Conservation (phyloP, 1,140 invertebrate species). For the Caerostris extrusa region DNA sequence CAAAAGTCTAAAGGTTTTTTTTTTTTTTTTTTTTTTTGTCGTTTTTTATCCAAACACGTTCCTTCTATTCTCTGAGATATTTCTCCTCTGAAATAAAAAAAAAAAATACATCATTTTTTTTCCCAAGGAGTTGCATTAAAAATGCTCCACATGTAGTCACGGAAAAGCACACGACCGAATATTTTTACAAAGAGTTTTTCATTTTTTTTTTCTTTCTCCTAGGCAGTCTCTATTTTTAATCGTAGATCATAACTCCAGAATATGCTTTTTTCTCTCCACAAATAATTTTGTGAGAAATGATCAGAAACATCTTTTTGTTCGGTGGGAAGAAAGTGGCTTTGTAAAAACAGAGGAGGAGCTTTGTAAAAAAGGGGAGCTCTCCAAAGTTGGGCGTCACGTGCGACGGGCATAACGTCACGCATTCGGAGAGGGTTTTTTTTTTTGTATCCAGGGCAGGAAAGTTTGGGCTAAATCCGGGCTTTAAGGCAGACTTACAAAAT, state of each 20-base stretch:
- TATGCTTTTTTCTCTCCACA: neutral
- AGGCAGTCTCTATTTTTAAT: constrained; percentile 33
- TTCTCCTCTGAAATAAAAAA: neutral
- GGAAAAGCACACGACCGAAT: constrained; percentile 31
- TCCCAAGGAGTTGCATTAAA: neutral
- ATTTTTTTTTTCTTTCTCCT: constrained; percentile 5
- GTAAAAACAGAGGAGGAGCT: constrained; percentile 9
- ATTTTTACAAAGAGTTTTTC: constrained; percentile 20
- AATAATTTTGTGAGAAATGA: no score
- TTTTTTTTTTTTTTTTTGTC: neutral
- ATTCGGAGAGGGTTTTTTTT: neutral
- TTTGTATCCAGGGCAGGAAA: neutral
- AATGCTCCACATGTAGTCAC: constrained; percentile 8
- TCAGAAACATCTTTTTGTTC: constrained; percentile 60
- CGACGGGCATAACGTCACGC: constrained; percentile 34
- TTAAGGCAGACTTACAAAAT: neutral
- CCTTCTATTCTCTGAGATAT: neutral
- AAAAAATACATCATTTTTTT: constrained; percentile 3
- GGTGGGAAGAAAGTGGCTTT: constrained; percentile 10
- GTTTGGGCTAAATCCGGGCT: neutral
- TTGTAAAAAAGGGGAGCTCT: neutral
- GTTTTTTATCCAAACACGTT: constrained; percentile 21
- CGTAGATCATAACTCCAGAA: constrained; percentile 41
- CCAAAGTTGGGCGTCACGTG: constrained; percentile 43
- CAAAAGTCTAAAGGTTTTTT: no score